phyloP scores from a whole-genome alignment of 2,888 invertebrate species.

The Dasysyrphus albostriatus region DNA sequence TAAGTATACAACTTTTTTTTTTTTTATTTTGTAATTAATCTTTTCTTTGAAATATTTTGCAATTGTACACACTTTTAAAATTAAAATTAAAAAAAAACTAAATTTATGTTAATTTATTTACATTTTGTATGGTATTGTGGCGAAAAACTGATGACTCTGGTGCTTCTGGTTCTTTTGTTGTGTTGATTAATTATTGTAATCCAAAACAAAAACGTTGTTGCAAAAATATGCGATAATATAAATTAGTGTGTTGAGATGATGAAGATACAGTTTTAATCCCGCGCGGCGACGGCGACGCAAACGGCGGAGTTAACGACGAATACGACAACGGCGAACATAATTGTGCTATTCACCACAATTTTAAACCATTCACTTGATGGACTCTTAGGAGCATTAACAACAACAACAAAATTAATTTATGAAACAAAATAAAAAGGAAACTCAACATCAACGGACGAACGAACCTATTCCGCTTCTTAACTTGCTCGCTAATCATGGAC shows the following conservation, averaged over 20 bases:
- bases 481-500: conserved; percentile 73
- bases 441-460: conserved; percentile 46
- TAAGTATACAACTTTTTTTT: conserved; percentile 70
- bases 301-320: conserved; percentile 43
- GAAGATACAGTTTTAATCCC: conserved; percentile 50
- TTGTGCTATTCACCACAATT: conserved; percentile 61
- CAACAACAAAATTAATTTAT: conserved; percentile 44
- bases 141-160: conserved; percentile 44
- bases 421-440: conserved; percentile 34
- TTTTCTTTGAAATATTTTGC: conserved; percentile 29
- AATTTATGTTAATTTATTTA: conserved; percentile 38
- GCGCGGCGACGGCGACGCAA: conserved; percentile 66
- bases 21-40: conserved; percentile 25
- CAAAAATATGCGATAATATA: conserved; percentile 2
- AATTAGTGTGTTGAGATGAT: background rate
- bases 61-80: conserved; percentile 14
- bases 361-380: conserved; percentile 60
- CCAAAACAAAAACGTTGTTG: conserved; percentile 41
- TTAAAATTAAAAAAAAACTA: conserved; percentile 1
- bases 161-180: conserved; percentile 40
- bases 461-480: conserved; percentile 64
- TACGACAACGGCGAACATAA: conserved; percentile 65
- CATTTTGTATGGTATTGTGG: conserved; percentile 62
- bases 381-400: conserved; percentile 20
- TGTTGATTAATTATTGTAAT: conserved; percentile 57